phyloP scores from a whole-genome alignment of 2,888 invertebrate genomes.

The Frankliniella intonsa region DNA sequence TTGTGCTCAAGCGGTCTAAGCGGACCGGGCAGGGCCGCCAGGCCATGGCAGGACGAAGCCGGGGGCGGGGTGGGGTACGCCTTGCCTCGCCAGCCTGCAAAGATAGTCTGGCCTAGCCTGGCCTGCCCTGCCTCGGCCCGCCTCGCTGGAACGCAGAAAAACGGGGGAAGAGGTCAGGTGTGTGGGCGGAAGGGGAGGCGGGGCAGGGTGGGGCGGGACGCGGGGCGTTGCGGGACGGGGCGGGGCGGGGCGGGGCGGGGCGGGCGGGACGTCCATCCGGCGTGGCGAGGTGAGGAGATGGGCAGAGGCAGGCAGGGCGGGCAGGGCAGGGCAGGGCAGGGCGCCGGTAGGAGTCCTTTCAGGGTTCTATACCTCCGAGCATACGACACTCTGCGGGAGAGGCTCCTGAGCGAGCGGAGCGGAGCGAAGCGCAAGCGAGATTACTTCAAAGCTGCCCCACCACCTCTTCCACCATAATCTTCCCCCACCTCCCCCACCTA shows the following conservation, averaged over 20 bases:
- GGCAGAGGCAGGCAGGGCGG: background rate
- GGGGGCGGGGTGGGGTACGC: background rate
- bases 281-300: background rate
- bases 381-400: no score
- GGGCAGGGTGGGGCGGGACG: background rate
- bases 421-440: no score
- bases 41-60: background rate
- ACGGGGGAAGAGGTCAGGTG: background rate
- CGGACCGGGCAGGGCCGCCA: background rate
- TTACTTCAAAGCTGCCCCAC: no score
- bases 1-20: conserved; percentile 1
- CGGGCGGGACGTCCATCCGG: background rate
- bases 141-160: background rate
- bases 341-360: background rate
- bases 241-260: background rate
- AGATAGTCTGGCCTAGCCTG: no score
- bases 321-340: background rate
- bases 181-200: background rate
- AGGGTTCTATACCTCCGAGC: no score
- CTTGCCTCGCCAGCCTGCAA: no score
- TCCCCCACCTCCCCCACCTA: no score
- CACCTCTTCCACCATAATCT: no score
- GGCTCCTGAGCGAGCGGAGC: no score
- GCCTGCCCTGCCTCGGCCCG: background rate
- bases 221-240: background rate